Evolutionary conservation across 2,113 vertebrate genomes (phyloP).

Genomic region (Agapornis roseicollis): DNA sequence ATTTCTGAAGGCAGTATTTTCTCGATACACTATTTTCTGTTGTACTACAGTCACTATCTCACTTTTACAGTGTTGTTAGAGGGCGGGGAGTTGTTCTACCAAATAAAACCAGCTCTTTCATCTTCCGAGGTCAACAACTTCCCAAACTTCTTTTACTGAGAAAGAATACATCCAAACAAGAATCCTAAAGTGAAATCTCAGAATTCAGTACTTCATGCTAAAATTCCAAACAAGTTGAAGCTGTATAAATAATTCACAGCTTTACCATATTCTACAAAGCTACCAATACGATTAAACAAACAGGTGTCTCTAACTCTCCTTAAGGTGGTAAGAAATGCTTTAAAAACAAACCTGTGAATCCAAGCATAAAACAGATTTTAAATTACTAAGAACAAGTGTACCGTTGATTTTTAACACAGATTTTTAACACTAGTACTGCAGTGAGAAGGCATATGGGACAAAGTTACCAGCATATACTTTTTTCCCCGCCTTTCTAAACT

Average conservation of each 20-base stretch:
- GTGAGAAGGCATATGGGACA: background rate
- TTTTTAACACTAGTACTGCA: background rate
- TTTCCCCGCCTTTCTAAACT: background rate
- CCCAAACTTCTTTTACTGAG: conserved; percentile 6
- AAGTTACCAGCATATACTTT: background rate
- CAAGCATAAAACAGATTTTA: background rate
- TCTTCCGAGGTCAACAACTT: conserved; percentile 60
- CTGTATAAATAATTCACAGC: background rate
- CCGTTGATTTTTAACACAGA: background rate
- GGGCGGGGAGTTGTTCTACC: conserved; percentile 36
- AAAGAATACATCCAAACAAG: background rate
- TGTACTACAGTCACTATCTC: conserved; percentile 37
- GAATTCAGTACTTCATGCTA: background rate
- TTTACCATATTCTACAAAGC: background rate
- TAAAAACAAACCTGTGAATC: background rate
- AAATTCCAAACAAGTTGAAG: background rate
- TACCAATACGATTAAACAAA: background rate
- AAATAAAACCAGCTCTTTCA: conserved; percentile 48
- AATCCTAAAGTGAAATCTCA: background rate
- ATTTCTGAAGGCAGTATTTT: background rate
- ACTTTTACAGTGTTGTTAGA: conserved; percentile 40
- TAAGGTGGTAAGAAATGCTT: background rate
- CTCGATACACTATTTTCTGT: background rate
- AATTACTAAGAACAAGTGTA: background rate
- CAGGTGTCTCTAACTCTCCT: background rate